phyloP scores from a whole-genome alignment of 2,888 invertebrate genomes.

The Ditula angustiorana region DNA sequence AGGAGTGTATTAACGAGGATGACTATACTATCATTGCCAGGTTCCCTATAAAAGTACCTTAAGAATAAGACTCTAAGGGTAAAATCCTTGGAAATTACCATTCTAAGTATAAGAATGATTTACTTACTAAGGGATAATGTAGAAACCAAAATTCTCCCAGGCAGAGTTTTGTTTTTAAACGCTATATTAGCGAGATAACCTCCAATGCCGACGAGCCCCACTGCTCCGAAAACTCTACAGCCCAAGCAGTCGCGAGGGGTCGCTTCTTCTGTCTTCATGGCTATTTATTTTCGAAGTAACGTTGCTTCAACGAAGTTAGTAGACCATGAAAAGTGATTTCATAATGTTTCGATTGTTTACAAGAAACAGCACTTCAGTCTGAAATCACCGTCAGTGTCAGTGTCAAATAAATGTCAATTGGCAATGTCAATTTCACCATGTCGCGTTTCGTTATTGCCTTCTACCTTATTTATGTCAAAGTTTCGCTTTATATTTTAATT shows the following conservation, averaged over 20 bases:
- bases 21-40: too few relatives aligned
- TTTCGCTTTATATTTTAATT: too few relatives aligned
- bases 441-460: conserved; percentile 11
- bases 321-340: too few relatives aligned
- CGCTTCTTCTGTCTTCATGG: conserved; percentile 64
- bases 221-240: conserved; percentile 86
- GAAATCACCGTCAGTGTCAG: not conserved
- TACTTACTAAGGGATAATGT: conserved; percentile 78
- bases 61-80: too few relatives aligned
- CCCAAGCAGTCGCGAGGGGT: conserved; percentile 84
- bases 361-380: conserved; percentile 27
- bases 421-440: too few relatives aligned
- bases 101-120: not conserved
- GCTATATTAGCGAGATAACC: conserved; percentile 85
- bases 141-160: conserved; percentile 75
- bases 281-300: not conserved
- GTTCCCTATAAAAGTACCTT: too few relatives aligned
- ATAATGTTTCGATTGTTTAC: conserved; percentile 31
- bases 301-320: not conserved
- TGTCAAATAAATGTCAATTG: conserved; percentile 9
- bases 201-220: conserved; percentile 87
- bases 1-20: too few relatives aligned
- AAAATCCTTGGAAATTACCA: not conserved
- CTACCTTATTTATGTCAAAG: too few relatives aligned
- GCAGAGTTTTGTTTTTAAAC: conserved; percentile 78